Percentiles rank a stretch among this genome's conserved stretches.
Conservation (phyloP, 2,113 vertebrate genomes). For the Ibidorhyncha struthersii region DNA sequence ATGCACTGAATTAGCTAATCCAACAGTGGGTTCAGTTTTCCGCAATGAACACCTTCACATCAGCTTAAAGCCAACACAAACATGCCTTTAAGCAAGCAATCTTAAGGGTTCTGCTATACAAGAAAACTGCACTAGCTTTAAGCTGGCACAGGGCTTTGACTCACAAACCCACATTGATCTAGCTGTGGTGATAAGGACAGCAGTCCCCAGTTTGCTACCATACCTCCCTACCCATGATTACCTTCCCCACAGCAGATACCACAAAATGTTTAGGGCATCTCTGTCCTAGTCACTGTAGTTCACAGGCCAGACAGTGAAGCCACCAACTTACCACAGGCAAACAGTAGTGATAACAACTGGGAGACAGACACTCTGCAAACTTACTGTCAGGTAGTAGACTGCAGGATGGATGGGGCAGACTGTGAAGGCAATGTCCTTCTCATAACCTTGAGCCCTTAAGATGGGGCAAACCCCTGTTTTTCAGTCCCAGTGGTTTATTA, state of each 20-base stretch:
- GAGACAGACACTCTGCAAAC: background rate
- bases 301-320: background rate
- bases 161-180: background rate
- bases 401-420: background rate
- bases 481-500: background rate
- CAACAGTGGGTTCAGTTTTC: background rate
- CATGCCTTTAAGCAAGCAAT: background rate
- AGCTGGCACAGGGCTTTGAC: background rate
- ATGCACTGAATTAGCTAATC: background rate
- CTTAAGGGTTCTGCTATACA: background rate
- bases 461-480: background rate
- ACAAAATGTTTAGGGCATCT: background rate
- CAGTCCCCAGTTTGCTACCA: background rate
- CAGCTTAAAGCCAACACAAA: background rate
- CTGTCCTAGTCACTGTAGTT: background rate
- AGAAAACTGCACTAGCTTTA: background rate
- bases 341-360: background rate
- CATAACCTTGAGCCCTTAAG: background rate
- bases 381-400: background rate
- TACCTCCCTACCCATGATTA: background rate
- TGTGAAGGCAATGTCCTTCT: background rate
- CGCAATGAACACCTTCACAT: background rate
- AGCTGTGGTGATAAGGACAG: background rate
- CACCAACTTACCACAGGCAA: background rate
- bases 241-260: background rate